Base-by-base conservation (phyloP, 2,113 vertebrate genomes). In the Choloepus hoffmanni region DNA sequence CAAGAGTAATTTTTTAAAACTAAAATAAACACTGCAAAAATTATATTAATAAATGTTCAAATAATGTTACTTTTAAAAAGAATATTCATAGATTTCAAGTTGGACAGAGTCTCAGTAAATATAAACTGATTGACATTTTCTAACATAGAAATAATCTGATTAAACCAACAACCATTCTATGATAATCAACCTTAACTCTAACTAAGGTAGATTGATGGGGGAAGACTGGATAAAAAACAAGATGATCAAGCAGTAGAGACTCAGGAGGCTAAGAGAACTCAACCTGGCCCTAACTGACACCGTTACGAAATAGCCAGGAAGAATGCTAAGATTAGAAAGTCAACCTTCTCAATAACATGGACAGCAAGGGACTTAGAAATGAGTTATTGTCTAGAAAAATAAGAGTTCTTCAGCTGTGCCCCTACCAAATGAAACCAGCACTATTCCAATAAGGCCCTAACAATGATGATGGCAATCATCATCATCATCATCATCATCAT, bases 191-290 rank as follows among this genome's bases (percentile, higher is more conserved):
- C 33, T 93, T 90, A 76, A 76, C 7, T n/a, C 0, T 77, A 74
- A 92, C 93, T 67, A 90, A 90, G 68, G 58, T 4, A 65, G 55
- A 65, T 23, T 68, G 14, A 77, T 48, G 2, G 2, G 11, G 26
- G 65, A 93, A 50, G 21, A 45, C 3, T 86, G 50, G 16, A 40
- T 68, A 68, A 90, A 88, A 93, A 73, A 21, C 74, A 62, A 33
- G 85, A 18, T 0, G 78, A 74, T 28, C 72, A 50, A 74, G 18
- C 30, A 89, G n/a, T 26, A 84, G 79, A 79, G 16, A 85, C 18
- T 84, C 21, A 72, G 48, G 89, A 73, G 36, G 33, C 33, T 68
- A 98, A 91, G 65, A 97, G 68, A 97, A 92, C 1, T 89, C n/a
- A 73, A 50, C n/a, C 9, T 50, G 36, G 36, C 24, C 21, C 67